phyloP scores from a whole-genome alignment of 2,888 invertebrate genomes.

The Pachymerium ferrugineum region DNA sequence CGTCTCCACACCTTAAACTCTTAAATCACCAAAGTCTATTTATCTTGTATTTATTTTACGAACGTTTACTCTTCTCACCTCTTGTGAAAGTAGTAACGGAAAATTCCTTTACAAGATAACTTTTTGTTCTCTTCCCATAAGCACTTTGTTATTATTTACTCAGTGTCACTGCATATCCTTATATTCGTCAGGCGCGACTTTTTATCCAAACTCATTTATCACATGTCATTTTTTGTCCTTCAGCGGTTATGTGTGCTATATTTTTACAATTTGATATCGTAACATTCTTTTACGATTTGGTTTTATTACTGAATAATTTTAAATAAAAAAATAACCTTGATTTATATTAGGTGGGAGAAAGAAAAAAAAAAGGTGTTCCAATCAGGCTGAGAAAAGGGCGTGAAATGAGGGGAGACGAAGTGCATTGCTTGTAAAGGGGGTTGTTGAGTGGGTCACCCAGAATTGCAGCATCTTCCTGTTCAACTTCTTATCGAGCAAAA shows the following conservation, averaged over 20 bases:
- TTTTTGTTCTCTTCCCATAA: conserved; percentile 19
- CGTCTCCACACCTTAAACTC: background rate
- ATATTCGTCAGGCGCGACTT: background rate
- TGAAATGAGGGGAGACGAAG: too few species aligned
- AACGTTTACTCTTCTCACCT: background rate
- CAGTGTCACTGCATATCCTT: background rate
- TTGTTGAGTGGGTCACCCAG: conserved; percentile 11
- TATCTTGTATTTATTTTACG: background rate
- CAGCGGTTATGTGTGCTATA: background rate
- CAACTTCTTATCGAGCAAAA: background rate
- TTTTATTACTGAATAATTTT: too few species aligned
- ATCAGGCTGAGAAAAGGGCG: background rate
- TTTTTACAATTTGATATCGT: too few species aligned
- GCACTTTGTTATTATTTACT: conserved; percentile 1
- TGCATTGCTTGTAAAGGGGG: too few species aligned
- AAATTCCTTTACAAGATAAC: conserved; percentile 5
- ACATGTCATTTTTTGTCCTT: conserved; percentile 18
- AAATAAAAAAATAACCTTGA: background rate
- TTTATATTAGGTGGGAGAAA: background rate
- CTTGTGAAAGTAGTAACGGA: conserved; percentile 19
- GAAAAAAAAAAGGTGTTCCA: background rate
- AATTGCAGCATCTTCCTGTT: conserved; percentile 12
- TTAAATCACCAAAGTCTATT: too few species aligned
- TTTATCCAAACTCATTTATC: conserved; percentile 4
- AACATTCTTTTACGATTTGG: too few species aligned